These are phyloP conservation scores for Dinocampus coccinellae DNA, from an alignment of 2,888 invertebrate species.

Conservation along the genomic window DNA sequence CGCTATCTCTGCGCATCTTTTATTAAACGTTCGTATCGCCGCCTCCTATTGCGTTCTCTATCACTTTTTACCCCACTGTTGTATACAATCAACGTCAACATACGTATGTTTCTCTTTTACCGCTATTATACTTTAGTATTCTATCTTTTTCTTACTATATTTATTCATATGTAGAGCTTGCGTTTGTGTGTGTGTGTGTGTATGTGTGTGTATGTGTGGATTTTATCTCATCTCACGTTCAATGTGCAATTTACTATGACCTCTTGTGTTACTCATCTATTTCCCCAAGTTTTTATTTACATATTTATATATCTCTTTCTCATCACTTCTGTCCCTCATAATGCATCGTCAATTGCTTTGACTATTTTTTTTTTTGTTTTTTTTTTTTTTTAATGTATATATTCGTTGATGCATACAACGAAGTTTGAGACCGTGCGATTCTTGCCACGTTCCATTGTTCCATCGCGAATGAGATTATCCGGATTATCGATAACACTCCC, in stretches of 20 bases:
- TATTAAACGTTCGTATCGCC: slow-evolving; percentile 68
- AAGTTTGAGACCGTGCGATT: slow-evolving; percentile 28
- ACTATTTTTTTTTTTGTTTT: not conserved
- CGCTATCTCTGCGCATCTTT: slow-evolving; percentile 70
- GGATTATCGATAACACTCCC: slow-evolving; percentile 49
- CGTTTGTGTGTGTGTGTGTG: too few species aligned
- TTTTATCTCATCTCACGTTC: not conserved
- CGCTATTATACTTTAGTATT: slow-evolving; percentile 31
- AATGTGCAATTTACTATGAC: not conserved
- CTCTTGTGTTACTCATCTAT: too few species aligned
- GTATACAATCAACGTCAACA: slow-evolving; percentile 41
- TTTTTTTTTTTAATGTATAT: not conserved
- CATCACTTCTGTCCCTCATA: not conserved
- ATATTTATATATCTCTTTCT: not conserved
- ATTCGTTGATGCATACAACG: slow-evolving; percentile 53
- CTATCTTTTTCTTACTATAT: slow-evolving; percentile 29
- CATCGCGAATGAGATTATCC: slow-evolving; percentile 48
- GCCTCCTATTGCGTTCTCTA: slow-evolving; percentile 44
- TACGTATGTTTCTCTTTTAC: slow-evolving; percentile 28
- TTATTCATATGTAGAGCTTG: slow-evolving; percentile 32
- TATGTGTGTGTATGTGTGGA: too few species aligned
- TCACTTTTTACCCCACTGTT: slow-evolving; percentile 34
- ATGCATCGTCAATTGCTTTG: not conserved
- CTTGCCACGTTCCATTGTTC: slow-evolving; percentile 46
- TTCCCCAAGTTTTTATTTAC: slow-evolving; percentile 29